Conservation (phyloP, 2,113 vertebrate genomes). For the Paedocypris sp. region DNA sequence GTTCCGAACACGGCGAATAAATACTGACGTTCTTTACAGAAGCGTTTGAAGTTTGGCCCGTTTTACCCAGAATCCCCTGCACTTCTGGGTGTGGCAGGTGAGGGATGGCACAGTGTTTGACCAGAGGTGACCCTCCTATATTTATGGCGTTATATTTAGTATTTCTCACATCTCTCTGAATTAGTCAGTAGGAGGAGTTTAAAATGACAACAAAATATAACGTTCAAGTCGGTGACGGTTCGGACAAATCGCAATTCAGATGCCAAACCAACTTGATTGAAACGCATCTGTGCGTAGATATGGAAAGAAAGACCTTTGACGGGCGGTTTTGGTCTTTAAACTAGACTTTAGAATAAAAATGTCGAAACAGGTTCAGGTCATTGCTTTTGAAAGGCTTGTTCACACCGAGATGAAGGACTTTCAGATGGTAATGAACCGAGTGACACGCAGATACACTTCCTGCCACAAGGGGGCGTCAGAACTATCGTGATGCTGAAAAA, state of each 20-base stretch:
- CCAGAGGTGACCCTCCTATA: constrained; percentile 43
- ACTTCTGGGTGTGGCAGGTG: constrained; percentile 52
- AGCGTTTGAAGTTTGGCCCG: too few relatives aligned
- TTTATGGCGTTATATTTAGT: constrained; percentile 37
- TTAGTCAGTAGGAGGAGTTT: constrained; percentile 61
- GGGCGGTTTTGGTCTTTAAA: too few relatives aligned
- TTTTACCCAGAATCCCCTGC: too few relatives aligned
- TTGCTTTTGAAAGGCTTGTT: too few relatives aligned
- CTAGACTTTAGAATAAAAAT: too few relatives aligned
- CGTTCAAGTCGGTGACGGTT: constrained; percentile 33
- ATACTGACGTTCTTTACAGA: constrained; percentile 95
- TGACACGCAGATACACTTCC: too few relatives aligned
- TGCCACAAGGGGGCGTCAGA: too few relatives aligned
- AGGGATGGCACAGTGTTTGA: constrained; percentile 65
- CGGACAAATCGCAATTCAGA: constrained; percentile 23
- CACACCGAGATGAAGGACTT: too few relatives aligned
- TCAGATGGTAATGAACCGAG: too few relatives aligned
- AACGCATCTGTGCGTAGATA: constrained; percentile 28
- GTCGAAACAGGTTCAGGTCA: too few relatives aligned
- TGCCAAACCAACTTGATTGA: constrained; percentile 33
- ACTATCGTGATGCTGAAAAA: too few relatives aligned
- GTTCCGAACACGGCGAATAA: constrained; percentile 40
- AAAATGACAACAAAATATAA: constrained; percentile 14
- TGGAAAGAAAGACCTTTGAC: constrained; percentile 1
- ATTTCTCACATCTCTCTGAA: constrained; percentile 39